A percentile compares a stretch with the other conserved stretches of the same genome.
phyloP scores from a whole-genome alignment of 1,140 invertebrate species.

The Drosophila sucinea region DNA sequence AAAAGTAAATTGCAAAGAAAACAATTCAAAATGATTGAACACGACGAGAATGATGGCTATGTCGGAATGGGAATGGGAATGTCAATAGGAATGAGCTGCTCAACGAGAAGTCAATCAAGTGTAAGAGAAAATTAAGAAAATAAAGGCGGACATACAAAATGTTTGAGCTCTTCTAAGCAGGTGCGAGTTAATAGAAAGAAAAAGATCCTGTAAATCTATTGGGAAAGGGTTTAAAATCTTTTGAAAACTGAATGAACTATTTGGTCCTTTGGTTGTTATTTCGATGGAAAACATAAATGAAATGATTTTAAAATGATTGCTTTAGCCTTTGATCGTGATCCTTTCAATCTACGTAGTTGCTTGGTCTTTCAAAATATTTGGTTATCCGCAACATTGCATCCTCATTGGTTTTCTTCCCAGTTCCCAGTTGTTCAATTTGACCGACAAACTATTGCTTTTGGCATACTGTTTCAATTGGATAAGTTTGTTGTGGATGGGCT shows the following conservation, averaged over 20 bases:
- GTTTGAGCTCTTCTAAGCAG: constrained; percentile 7
- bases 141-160: not conserved
- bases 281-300: too few species aligned
- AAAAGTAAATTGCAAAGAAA: constrained; percentile 32
- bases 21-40: constrained; percentile 29
- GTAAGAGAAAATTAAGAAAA: constrained; percentile 8
- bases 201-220: not conserved
- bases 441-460: not conserved
- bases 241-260: too few species aligned
- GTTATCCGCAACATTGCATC: not conserved
- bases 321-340: too few species aligned
- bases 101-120: constrained; percentile 4
- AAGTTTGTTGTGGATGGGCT: not conserved
- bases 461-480: not conserved
- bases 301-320: too few species aligned
- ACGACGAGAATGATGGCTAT: not conserved
- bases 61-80: not conserved
- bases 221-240: too few species aligned
- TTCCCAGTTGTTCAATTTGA: not conserved
- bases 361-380: not conserved
- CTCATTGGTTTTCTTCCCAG: not conserved
- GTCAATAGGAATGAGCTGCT: not conserved
- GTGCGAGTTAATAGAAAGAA: not conserved
- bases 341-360: not conserved
- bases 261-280: too few species aligned